Conservation (phyloP, 2,113 vertebrate species). For the Lathamus discolor region DNA sequence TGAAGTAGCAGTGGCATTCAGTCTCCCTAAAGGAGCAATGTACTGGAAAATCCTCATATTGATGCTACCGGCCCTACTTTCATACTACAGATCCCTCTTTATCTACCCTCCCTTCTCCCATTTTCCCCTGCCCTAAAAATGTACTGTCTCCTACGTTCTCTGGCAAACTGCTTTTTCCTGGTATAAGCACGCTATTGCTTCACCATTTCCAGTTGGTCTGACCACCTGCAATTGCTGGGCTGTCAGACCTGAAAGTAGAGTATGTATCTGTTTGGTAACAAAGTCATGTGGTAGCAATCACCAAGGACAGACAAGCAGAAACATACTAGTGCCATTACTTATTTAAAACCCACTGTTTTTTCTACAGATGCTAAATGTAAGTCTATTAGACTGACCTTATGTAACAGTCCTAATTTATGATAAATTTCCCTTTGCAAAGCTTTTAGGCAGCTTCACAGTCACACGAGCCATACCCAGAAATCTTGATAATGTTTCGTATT, state of each 20-base stretch:
- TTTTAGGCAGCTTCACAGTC: not conserved
- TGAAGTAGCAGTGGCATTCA: not conserved
- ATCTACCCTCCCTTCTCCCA: not conserved
- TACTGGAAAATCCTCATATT: not conserved
- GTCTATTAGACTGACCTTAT: rapidly evolving
- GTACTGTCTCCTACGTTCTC: not conserved
- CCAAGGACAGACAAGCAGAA: not conserved
- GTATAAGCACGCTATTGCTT: not conserved
- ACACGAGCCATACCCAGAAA: not conserved
- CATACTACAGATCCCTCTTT: not conserved
- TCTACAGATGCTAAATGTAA: rapidly evolving
- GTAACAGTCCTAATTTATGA: not conserved
- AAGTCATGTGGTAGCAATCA: not conserved
- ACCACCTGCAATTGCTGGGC: not conserved
- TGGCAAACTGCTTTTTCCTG: not conserved
- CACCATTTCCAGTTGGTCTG: not conserved
- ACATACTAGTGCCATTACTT: not conserved
- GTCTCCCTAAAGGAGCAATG: not conserved
- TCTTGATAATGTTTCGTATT: not conserved
- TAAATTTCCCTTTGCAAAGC: not conserved
- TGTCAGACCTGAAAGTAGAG: not conserved
- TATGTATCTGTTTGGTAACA: rapidly evolving
- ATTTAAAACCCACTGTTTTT: not conserved
- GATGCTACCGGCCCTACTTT: not conserved
- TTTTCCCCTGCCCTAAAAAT: not conserved